phyloP scores from a whole-genome alignment of 2,797 vertebrate genomes.

The Momotus momota region DNA sequence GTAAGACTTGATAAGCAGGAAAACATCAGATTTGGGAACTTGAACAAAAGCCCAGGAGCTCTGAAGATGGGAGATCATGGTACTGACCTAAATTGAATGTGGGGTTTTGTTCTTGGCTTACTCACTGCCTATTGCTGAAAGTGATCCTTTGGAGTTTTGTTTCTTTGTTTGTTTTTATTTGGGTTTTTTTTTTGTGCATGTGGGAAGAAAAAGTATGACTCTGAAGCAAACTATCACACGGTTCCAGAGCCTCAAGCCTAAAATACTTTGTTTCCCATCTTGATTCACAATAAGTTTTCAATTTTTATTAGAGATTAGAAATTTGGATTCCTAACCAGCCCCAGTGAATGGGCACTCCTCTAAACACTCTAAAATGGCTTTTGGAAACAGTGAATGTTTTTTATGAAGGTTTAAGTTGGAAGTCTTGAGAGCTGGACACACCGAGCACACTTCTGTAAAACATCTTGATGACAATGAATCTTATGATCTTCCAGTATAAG shows the following conservation, averaged over 20 bases:
- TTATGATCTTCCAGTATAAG: not conserved
- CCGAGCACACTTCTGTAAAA: not conserved
- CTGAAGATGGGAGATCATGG: not conserved
- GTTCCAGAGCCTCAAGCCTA: not conserved
- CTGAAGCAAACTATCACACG: not conserved
- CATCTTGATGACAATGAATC: not conserved
- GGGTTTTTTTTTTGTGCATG: not conserved
- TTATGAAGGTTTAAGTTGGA: not conserved
- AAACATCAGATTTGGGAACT: not conserved
- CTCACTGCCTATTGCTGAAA: not conserved
- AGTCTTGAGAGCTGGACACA: not conserved
- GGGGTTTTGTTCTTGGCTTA: not conserved
- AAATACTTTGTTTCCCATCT: not conserved
- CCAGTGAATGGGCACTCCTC: not conserved
- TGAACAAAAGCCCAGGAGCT: not conserved
- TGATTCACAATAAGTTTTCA: not conserved
- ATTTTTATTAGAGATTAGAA: not conserved
- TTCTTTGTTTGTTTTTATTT: not conserved
- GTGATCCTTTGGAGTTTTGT: not conserved
- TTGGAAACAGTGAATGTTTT: not conserved
- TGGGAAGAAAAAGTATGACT: not conserved
- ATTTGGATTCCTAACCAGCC: not conserved
- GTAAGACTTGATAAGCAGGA: not conserved
- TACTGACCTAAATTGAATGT: not conserved
- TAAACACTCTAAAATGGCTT: not conserved